Base-by-base conservation (phyloP, 2,888 invertebrate genomes). In the Cheilosia soror region DNA sequence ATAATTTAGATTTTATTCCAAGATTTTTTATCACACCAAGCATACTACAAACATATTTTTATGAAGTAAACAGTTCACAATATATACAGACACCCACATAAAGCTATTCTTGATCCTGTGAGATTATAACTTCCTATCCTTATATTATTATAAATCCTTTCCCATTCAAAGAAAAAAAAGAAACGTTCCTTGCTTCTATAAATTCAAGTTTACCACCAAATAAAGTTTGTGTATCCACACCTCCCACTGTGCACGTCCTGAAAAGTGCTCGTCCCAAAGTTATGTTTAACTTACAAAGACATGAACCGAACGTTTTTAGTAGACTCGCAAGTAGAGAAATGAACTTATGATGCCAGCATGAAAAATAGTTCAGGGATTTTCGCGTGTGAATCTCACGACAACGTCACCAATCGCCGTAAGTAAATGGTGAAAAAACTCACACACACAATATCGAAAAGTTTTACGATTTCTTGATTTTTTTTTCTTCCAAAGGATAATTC, bases 301-400 rank as follows among this genome's bases (percentile, higher is more conserved):
- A 76, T 80, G 75, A 83, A 75, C 63, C 57, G 55, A 79, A 71
- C 51, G 63, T 73, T 83, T 78, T 72, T 57, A 80, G 71, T 65
- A 79, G 63, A 71, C 63, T 69, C 47, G 40, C 66, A 62, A 58
- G 75, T 57, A 60, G 47, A 75, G 71, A 85, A 80, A 72, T 76
- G 47, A 85, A 75, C 71, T 76, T 81, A 76, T 81, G 84, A 72
- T 76, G 44, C 80, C 80, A 66, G 58, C 69, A 84, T 84, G 75
- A 80, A 33, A 71, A 80, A 80, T 79, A 76, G 75, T 84, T 80
- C 65, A 65, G 80, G 71, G 71, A 80, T 75, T 80, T 80, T 80
- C 84, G 69, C 63, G 63, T 69, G 63, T 79, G 68, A 75, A 84
- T 80, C 69, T 71, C 25, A 11, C 55, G 15, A 47, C 69, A 9